phyloP scores from a whole-genome alignment of 2,888 invertebrate genomes.

The Drosophila tripunctata region DNA sequence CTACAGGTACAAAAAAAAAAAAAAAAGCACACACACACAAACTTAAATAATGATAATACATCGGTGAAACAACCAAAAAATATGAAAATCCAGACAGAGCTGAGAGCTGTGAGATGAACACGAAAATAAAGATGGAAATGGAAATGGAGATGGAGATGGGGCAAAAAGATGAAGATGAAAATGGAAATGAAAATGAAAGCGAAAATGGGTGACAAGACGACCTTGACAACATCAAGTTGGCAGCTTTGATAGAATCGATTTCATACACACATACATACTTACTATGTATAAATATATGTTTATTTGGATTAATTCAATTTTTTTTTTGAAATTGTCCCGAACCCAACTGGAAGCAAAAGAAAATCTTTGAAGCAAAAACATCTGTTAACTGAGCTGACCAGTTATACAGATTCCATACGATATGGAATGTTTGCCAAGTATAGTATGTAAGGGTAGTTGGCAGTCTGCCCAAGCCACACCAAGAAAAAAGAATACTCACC shows the following conservation, averaged over 20 bases:
- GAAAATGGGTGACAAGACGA: not conserved
- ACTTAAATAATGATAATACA: not conserved
- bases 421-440: too few species aligned
- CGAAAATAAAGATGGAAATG: not conserved
- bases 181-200: not conserved
- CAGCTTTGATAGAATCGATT: not conserved
- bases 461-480: too few species aligned
- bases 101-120: too few species aligned
- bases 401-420: too few species aligned
- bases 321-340: not conserved
- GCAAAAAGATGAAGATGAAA: too few species aligned
- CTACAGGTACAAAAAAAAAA: conserved; percentile 11
- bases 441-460: too few species aligned
- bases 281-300: too few species aligned
- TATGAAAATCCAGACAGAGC: not conserved
- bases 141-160: not conserved
- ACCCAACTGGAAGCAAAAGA: not conserved
- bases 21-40: not conserved
- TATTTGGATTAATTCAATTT: not conserved
- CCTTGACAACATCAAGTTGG: conserved; percentile 23
- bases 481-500: too few species aligned
- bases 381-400: not conserved
- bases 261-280: too few species aligned
- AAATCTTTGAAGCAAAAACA: not conserved
- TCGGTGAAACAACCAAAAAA: not conserved